Percentiles rank a stretch among this genome's conserved stretches.
phyloP scores from a whole-genome alignment of 2,113 vertebrate genomes.

The Tetrax tetrax region DNA sequence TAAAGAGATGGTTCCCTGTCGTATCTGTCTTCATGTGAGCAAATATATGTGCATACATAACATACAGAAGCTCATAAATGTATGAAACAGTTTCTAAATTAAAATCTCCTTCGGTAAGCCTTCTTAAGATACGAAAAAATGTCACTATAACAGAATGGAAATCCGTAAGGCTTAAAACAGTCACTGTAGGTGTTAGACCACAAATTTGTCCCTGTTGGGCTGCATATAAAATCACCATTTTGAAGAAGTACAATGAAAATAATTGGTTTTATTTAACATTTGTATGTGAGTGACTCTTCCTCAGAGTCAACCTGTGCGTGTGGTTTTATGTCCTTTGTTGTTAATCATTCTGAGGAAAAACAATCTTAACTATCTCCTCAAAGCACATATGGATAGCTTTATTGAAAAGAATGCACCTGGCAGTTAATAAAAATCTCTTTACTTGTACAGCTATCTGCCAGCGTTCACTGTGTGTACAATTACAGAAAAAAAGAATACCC shows the following conservation, averaged over 20 bases:
- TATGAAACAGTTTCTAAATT: not conserved
- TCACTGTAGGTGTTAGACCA: not conserved
- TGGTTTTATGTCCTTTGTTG: not conserved
- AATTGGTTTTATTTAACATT: slow-evolving; percentile 8
- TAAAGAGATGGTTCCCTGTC: not conserved
- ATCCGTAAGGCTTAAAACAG: not conserved
- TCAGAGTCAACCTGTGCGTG: not conserved
- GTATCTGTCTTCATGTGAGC: not conserved
- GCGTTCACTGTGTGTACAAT: not conserved
- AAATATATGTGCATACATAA: not conserved
- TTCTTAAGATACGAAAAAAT: not conserved
- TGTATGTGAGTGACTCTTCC: not conserved
- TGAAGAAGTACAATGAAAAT: not conserved
- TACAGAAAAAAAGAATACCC: not conserved
- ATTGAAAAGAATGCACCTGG: not conserved
- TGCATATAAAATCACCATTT: not conserved
- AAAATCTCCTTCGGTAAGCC: not conserved
- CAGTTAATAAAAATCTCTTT: not conserved
- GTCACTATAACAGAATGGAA: not conserved
- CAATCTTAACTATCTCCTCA: slow-evolving; percentile 11
- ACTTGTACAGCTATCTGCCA: not conserved
- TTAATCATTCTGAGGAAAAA: slow-evolving; percentile 8
- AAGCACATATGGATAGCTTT: not conserved
- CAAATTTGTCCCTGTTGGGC: not conserved
- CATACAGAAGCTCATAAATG: not conserved